These are phyloP conservation scores for Xiphophorus maculatus DNA, from an alignment of 2,113 vertebrate species.

Conservation along the genomic window DNA sequence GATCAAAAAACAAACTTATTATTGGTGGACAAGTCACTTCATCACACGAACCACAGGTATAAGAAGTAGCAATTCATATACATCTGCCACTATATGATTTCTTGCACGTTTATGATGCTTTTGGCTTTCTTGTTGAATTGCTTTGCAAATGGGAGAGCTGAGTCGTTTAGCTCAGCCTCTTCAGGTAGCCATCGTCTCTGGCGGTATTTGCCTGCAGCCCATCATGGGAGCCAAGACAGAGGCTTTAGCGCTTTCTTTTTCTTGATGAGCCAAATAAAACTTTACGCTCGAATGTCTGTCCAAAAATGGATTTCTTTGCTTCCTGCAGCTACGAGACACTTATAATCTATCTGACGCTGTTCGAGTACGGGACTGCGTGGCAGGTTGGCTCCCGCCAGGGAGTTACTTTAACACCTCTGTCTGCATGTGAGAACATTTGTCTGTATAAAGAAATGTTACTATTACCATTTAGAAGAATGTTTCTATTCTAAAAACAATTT, in stretches of 20 bases:
- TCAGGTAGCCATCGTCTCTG: constrained; percentile 47
- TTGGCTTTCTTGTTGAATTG: constrained; percentile 24
- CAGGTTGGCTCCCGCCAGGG: constrained; percentile 41
- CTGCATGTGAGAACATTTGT: constrained; percentile 12
- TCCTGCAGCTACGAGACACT: constrained; percentile 62
- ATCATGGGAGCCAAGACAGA: constrained; percentile 39
- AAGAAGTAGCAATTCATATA: too few relatives aligned
- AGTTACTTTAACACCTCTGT: not conserved
- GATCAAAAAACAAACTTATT: too few relatives aligned
- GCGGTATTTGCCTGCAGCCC: constrained; percentile 30
- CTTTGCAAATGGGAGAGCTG: constrained; percentile 24
- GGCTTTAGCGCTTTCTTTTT: constrained; percentile 37
- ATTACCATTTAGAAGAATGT: not conserved
- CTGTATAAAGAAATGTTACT: not conserved
- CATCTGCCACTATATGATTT: too few relatives aligned
- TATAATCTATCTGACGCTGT: constrained; percentile 57
- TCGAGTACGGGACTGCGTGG: constrained; percentile 38
- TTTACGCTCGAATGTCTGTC: constrained; percentile 49
- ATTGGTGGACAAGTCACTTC: too few relatives aligned
- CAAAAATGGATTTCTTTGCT: constrained; percentile 55
- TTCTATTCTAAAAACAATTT: constrained; percentile 3
- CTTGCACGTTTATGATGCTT: not conserved
- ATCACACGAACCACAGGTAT: too few relatives aligned
- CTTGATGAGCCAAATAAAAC: constrained; percentile 65
- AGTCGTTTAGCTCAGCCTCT: constrained; percentile 44